Percentiles rank a stretch among this genome's conserved stretches.
Conservation (phyloP, 2,797 vertebrate genomes). For the Pangasius macronema region DNA sequence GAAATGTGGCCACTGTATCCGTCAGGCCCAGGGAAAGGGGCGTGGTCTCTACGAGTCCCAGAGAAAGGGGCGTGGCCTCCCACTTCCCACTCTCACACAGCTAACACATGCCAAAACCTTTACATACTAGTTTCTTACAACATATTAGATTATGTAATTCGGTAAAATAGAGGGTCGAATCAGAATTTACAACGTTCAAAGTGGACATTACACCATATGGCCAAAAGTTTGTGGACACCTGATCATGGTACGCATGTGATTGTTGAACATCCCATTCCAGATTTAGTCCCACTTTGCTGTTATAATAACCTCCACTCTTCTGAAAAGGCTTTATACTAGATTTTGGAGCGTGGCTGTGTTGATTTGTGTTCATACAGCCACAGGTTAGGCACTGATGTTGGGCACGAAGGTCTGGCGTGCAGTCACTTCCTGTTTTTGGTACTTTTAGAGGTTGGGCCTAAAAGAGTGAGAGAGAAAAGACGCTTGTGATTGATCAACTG, state of each 20-base stretch:
- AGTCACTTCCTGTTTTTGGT: neutral
- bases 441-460: neutral
- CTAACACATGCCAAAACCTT: neutral
- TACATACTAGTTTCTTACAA: neutral
- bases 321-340: neutral
- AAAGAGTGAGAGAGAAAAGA: too few relatives aligned
- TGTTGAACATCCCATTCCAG: neutral
- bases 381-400: neutral
- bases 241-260: neutral
- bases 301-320: too few relatives aligned
- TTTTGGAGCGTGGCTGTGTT: neutral
- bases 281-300: neutral
- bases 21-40: neutral
- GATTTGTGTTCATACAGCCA: neutral
- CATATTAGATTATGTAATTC: neutral
- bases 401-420: neutral
- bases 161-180: neutral
- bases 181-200: neutral
- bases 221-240: neutral
- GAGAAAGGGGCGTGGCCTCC: neutral
- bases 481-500: too few relatives aligned
- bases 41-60: neutral
- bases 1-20: neutral
- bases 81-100: neutral
- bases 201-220: neutral